Conservation (phyloP, 2,888 invertebrate species). For the Habrosyne pyritoides region DNA sequence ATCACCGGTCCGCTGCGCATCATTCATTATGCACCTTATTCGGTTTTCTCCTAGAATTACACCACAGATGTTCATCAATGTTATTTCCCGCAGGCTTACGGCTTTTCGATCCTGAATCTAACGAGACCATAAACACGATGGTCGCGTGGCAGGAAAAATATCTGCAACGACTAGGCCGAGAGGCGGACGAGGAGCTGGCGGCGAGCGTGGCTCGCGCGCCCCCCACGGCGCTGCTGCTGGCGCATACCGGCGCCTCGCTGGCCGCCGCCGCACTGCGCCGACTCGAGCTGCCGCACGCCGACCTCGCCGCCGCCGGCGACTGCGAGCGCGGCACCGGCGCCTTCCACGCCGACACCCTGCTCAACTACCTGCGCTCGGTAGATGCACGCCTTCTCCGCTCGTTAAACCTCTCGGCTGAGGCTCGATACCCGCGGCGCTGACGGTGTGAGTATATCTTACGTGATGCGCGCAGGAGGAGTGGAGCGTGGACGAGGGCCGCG, state of each 20-base stretch:
- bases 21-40: no score
- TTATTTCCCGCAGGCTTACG: slow-evolving; percentile 54
- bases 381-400: no score
- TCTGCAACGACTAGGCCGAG: slow-evolving; percentile 17
- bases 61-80: no score
- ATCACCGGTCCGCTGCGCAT: slow-evolving; percentile 55
- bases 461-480: slow-evolving; percentile 40
- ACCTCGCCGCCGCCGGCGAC: slow-evolving; percentile 34
- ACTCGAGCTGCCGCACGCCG: slow-evolving; percentile 36
- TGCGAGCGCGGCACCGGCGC: slow-evolving; percentile 55
- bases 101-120: slow-evolving; percentile 58
- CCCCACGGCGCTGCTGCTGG: slow-evolving; percentile 50
- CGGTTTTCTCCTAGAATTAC: no score
- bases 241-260: slow-evolving; percentile 49
- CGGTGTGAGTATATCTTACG: no score
- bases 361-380: slow-evolving; percentile 70
- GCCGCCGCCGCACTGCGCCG: slow-evolving; percentile 36
- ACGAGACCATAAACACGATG: slow-evolving; percentile 34
- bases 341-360: slow-evolving; percentile 71
- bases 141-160: slow-evolving; percentile 36
- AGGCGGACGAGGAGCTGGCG: slow-evolving; percentile 23
- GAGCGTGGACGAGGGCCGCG: slow-evolving; percentile 31
- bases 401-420: no score
- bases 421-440: no score
- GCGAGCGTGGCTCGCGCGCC: slow-evolving; percentile 32